phyloP scores from a whole-genome alignment of 1,140 invertebrate genomes.

The Drosophila pallidifrons region DNA sequence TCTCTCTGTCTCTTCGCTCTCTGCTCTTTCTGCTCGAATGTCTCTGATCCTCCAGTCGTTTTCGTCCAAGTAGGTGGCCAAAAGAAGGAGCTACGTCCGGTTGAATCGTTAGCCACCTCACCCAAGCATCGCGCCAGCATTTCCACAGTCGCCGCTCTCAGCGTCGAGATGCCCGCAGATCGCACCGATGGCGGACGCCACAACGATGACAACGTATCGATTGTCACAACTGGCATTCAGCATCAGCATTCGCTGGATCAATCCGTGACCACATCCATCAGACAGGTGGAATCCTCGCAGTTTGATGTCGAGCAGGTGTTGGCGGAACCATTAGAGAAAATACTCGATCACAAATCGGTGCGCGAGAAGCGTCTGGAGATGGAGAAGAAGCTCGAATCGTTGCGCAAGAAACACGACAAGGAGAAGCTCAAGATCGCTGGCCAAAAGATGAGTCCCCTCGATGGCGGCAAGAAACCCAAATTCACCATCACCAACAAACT shows the following conservation, averaged over 20 bases:
- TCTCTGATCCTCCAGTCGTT: constrained; percentile 82
- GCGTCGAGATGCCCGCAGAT: constrained; percentile 65
- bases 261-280: constrained; percentile 68
- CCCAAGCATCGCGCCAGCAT: constrained; percentile 85
- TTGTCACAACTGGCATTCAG: constrained; percentile 63
- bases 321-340: constrained; percentile 92
- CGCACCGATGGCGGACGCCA: constrained; percentile 55
- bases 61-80: constrained; percentile 85
- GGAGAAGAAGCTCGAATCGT: constrained; percentile 93
- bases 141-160: constrained; percentile 73
- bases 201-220: constrained; percentile 46
- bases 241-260: constrained; percentile 82
- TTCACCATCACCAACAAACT: constrained; percentile 91
- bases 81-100: constrained; percentile 79
- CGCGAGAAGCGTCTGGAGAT: constrained; percentile 93
- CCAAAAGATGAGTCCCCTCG: constrained; percentile 86
- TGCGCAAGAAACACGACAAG: constrained; percentile 95
- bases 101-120: constrained; percentile 81
- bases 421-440: constrained; percentile 88
- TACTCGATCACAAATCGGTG: constrained; percentile 93
- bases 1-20: constrained; percentile 1
- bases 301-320: constrained; percentile 87
- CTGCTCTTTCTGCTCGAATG: constrained; percentile 50
- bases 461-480: constrained; percentile 89
- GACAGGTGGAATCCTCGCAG: constrained; percentile 80